Conservation (phyloP, 37 sponge, comb jelly and placozoan species). For the Halisarca cf. caerulea region DNA sequence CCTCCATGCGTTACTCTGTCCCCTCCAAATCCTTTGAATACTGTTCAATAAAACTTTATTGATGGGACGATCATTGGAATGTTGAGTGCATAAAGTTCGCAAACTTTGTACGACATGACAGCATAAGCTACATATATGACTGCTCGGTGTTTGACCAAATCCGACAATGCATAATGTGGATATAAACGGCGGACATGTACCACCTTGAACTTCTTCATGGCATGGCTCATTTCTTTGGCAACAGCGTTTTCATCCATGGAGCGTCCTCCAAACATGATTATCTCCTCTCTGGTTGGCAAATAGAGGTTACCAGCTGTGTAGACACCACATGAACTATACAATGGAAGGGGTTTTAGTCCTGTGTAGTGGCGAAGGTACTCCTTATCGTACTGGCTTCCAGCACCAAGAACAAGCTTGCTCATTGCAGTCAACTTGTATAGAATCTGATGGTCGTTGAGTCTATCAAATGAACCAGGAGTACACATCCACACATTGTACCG, state of each 20-base stretch:
- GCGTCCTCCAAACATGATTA: constrained; percentile 3
- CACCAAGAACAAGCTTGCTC: constrained; percentile 26
- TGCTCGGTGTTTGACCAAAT: constrained; percentile 31
- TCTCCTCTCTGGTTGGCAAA: constrained; percentile 3
- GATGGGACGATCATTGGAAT: too few relatives aligned
- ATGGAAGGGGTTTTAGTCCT: too few relatives aligned
- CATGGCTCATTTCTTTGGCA: not conserved
- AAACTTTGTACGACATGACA: constrained; percentile 27
- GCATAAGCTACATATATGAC: constrained; percentile 33
- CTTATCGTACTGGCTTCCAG: constrained; percentile 27
- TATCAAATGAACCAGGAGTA: constrained; percentile 12
- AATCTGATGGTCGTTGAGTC: constrained; percentile 38
- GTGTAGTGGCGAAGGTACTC: constrained; percentile 52
- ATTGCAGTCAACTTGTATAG: constrained; percentile 18
- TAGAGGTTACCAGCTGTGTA: not conserved
- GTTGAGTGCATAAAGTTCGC: constrained; percentile 25
- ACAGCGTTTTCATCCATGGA: not conserved
- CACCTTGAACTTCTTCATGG: too few relatives aligned
- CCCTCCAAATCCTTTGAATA: too few relatives aligned
- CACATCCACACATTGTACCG: constrained; percentile 43
- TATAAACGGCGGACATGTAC: not conserved
- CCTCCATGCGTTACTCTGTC: too few relatives aligned
- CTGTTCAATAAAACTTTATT: too few relatives aligned
- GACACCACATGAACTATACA: constrained; percentile 12
- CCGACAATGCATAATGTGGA: not conserved